Conservation (phyloP, 1,140 invertebrate species). For the Ridgeia piscesae region DNA sequence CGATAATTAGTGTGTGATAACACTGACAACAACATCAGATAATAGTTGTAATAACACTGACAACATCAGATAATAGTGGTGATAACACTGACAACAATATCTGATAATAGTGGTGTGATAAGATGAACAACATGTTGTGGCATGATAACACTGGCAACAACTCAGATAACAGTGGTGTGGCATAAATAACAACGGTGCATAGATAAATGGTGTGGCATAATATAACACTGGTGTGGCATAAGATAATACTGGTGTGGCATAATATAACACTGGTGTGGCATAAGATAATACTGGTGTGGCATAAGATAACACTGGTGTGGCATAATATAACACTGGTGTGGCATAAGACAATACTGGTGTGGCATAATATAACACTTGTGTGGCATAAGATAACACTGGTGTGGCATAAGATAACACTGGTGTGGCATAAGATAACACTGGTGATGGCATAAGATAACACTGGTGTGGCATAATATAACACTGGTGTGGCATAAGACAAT, state of each 20-base stretch:
- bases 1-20: no score
- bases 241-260: not conserved
- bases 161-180: no score
- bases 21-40: no score
- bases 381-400: not conserved
- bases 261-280: not conserved
- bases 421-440: not conserved
- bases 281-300: not conserved
- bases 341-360: not conserved
- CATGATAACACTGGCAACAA: no score
- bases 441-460: not conserved
- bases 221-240: no score
- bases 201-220: no score
- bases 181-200: no score
- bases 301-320: not conserved
- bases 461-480: not conserved
- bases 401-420: not conserved
- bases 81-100: no score
- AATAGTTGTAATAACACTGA: no score
- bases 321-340: not conserved
- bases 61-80: no score
- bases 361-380: not conserved
- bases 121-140: no score
- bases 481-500: not conserved
- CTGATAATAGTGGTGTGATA: no score